A percentile compares a stretch with the other conserved stretches of the same genome.
Conservation (phyloP, 2,888 invertebrate genomes). For the Pedicia rivosa region DNA sequence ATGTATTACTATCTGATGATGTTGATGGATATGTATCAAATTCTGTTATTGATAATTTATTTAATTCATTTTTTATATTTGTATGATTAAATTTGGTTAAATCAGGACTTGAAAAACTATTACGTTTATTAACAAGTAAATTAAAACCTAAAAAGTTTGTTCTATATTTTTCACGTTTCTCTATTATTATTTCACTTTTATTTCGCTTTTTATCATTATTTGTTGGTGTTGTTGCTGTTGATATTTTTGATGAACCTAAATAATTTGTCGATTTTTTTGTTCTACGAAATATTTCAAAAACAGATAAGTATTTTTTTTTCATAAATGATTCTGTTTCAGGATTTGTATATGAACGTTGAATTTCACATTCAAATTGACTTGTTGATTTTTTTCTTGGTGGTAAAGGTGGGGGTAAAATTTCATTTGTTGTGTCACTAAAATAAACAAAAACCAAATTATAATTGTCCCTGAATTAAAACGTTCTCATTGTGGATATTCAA, state of each 20-base stretch:
- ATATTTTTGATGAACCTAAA: constrained; percentile 19
- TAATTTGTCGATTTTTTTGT: constrained; percentile 19
- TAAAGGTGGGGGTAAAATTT: constrained; percentile 20
- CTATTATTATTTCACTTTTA: not conserved
- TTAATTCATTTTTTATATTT: too few relatives aligned
- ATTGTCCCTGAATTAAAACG: not conserved
- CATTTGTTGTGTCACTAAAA: constrained; percentile 11
- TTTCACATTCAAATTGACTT: constrained; percentile 17
- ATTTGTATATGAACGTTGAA: constrained; percentile 27
- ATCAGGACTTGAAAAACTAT: constrained; percentile 30
- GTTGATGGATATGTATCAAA: too few relatives aligned
- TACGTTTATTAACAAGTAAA: constrained; percentile 18
- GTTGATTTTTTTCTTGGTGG: constrained; percentile 28
- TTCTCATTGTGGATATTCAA: too few relatives aligned
- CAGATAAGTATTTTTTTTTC: constrained; percentile 21
- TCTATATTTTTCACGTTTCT: not conserved
- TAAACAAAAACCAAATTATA: not conserved
- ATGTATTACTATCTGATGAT: too few relatives aligned
- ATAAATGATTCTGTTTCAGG: constrained; percentile 26
- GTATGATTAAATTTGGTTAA: constrained; percentile 21
- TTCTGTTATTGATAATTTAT: too few relatives aligned
- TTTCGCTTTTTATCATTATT: constrained; percentile 4
- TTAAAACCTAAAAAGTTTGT: not conserved
- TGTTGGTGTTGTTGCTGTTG: constrained; percentile 12
- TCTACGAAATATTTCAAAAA: constrained; percentile 19